Evolutionary conservation across 2,888 invertebrate genomes (phyloP), one percentile per base, ranked within the genome.

Genomic region (Acanthosepion esculentum): DNA sequence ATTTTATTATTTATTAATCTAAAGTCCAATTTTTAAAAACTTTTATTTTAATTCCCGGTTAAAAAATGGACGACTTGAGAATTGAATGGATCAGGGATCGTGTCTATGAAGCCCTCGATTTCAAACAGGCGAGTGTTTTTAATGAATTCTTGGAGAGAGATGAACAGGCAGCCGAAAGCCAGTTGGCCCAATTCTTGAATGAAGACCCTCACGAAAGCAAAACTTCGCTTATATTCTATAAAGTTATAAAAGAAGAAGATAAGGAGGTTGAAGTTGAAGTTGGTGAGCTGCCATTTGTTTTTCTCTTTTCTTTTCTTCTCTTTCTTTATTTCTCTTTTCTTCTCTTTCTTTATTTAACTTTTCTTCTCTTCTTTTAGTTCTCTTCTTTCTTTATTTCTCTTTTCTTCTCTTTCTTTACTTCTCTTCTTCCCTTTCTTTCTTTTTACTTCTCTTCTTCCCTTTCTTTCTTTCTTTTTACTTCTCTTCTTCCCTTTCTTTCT

Each of bases 211-310:
- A 97, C 10, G 97, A 97, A 94, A 96, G 96, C 48, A 96, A 97
- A 95, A 94, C 94, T 23, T 96, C 97, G 23, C 95, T 97, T 91
- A 95, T 97, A 33, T 97, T 97, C 95, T 97, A 97, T 95, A 97
- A 97, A 96, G 96, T 96, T 59, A 95, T 97, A 29, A 95, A 95
- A 94, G 97, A 97, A 95, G 97, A 97, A 95, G 97, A 97, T 95
- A 97, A 97, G 95, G 97, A 97, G 95, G 96, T 97, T 92, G 97
- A 97, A 97, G 97, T 97, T 92, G 97, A 97, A 97, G 97, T 97
- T 96, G 97, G 97, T 97, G 96, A 94, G 95, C 93, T 50, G n/a
- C 15, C n/a, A 10, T 8, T 15, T n/a, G 10, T 18, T 12, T 15
- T n/a, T 10, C 4, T 15, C 7, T 23, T 23, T 50, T 50, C 15